A percentile compares a stretch with the other conserved stretches of the same genome.
Evolutionary conservation across 1,140 invertebrate species (phyloP).

Genomic region (Helicoverpa armigera): DNA sequence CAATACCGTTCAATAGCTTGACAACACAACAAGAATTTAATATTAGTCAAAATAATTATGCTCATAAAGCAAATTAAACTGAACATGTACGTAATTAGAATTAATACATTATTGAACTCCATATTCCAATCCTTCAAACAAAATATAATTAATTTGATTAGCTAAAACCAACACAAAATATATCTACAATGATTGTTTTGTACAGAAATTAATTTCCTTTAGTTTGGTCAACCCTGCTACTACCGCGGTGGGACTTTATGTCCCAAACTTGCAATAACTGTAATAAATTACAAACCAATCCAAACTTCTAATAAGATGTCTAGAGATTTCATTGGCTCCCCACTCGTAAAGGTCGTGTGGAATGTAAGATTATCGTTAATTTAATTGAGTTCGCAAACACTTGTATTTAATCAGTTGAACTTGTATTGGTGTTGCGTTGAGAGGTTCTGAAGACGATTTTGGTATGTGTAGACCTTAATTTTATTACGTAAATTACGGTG

Average conservation of each 20-base stretch:
- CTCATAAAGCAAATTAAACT: neutral
- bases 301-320: slow-evolving; percentile 77
- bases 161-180: slow-evolving; percentile 13
- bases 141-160: slow-evolving; percentile 14
- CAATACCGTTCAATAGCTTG: too few species aligned
- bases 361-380: slow-evolving; percentile 74
- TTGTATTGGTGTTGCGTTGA: neutral
- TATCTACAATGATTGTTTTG: slow-evolving; percentile 46
- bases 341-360: slow-evolving; percentile 56
- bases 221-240: slow-evolving; percentile 63
- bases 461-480: neutral
- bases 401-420: neutral
- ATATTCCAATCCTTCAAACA: neutral
- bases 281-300: slow-evolving; percentile 81
- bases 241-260: slow-evolving; percentile 60
- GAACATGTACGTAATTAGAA: neutral
- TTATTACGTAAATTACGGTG: too few species aligned
- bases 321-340: slow-evolving; percentile 57
- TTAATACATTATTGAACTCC: neutral
- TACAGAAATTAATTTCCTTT: slow-evolving; percentile 60
- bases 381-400: slow-evolving; percentile 75
- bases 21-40: neutral
- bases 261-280: slow-evolving; percentile 76
- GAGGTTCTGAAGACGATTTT: neutral
- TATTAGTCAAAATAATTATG: neutral